phyloP scores from a whole-genome alignment of 2,888 invertebrate genomes.

The Aquatica leii region DNA sequence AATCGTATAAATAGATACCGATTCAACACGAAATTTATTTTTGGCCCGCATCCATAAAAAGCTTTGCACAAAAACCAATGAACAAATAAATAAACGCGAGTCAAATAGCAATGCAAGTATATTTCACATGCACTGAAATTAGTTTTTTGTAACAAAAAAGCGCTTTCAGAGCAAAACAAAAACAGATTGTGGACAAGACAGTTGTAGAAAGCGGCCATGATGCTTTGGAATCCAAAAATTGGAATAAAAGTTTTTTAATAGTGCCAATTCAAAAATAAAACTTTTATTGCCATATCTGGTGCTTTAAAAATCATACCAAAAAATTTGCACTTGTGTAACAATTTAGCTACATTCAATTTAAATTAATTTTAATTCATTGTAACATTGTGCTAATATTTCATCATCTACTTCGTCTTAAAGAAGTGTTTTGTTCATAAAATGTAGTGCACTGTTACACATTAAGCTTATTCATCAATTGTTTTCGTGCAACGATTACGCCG shows the following conservation, averaged over 20 bases:
- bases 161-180: conserved; percentile 16
- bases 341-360: neutral
- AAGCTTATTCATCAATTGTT: conserved; percentile 1
- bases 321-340: conserved; percentile 1
- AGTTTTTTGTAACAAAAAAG: neutral
- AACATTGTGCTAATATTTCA: too few species aligned
- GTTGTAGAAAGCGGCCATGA: conserved; percentile 16
- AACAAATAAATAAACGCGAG: neutral
- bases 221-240: conserved; percentile 10
- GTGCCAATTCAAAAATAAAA: neutral
- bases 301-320: conserved; percentile 1
- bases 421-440: neutral
- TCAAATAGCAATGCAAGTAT: conserved; percentile 7
- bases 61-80: conserved; percentile 1
- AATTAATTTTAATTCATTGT: too few species aligned
- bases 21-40: neutral
- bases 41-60: neutral
- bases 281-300: conserved; percentile 3
- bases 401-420: neutral
- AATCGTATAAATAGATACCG: neutral
- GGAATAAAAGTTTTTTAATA: conserved; percentile 16
- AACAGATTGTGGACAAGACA: conserved; percentile 14
- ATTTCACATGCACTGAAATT: conserved; percentile 13
- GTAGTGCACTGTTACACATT: conserved; percentile 1
- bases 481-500: conserved; percentile 39